phyloP scores from a whole-genome alignment of 2,888 invertebrate species.

The Hypomecis punctinalis region DNA sequence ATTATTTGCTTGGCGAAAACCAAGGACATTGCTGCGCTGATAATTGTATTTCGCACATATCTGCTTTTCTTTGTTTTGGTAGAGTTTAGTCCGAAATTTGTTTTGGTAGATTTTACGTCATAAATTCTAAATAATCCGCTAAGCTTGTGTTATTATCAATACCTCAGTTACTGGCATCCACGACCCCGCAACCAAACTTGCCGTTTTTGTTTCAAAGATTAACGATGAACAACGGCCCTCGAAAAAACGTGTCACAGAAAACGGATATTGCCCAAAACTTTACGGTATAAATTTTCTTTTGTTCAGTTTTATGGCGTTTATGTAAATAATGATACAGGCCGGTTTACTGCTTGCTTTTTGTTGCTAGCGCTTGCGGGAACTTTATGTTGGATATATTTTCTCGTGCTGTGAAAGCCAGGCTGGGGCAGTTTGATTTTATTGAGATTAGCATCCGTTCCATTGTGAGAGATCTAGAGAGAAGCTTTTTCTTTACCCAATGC shows the following conservation, averaged over 20 bases:
- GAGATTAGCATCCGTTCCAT: conserved; percentile 17
- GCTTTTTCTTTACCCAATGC: too few relatives aligned
- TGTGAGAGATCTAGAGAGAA: too few relatives aligned
- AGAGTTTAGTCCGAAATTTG: too few relatives aligned
- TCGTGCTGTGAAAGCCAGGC: conserved; percentile 17
- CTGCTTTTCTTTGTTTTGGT: too few relatives aligned
- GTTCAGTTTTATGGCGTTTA: conserved; percentile 70
- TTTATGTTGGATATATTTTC: conserved; percentile 28
- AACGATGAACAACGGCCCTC: conserved; percentile 81
- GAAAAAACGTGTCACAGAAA: conserved; percentile 80
- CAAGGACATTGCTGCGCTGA: too few relatives aligned
- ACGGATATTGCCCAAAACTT: conserved; percentile 78
- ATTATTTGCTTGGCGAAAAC: too few relatives aligned
- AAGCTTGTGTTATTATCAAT: not conserved
- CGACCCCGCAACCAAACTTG: conserved; percentile 64
- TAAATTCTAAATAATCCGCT: too few relatives aligned
- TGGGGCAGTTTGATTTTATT: conserved; percentile 27
- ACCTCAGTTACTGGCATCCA: conserved; percentile 19
- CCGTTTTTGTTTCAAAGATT: conserved; percentile 83
- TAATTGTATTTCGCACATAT: too few relatives aligned
- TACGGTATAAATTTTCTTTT: conserved; percentile 76
- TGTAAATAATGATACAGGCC: conserved; percentile 71
- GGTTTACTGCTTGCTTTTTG: conserved; percentile 58
- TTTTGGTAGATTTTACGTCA: too few relatives aligned
- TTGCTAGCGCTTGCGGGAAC: conserved; percentile 25